Evolutionary conservation across 2,797 vertebrate genomes (phyloP), one percentile per base, ranked within the genome.

Genomic region (Sebastes umbrosus): DNA sequence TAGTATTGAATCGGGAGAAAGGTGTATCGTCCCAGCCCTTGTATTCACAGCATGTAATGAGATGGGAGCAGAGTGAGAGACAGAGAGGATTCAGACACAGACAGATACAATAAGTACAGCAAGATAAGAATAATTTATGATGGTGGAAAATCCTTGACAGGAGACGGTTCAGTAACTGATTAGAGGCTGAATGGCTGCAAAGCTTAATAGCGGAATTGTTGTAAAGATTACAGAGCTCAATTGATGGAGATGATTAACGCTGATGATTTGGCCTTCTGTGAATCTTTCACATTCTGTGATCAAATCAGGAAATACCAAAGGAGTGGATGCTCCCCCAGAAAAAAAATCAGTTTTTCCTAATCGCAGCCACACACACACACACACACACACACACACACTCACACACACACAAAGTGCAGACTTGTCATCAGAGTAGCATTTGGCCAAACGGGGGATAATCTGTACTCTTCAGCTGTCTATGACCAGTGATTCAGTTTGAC

Each of bases 401-500:
- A 6, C 52, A 32, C 34, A 67, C 60, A 58, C 43, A 34, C 52
- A 73, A 69, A 59, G 60, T 69, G 59, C 52, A 66, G 75, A 74
- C 71, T 75, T 75, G 77, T 90, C 84, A 84, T 77, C 88, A 77
- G 79, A 78, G 79, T 62, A 79, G 63, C 75, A 59, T 84, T 76
- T n/a, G 57, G 71, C 65, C 83, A 77, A 90, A 90, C 54, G 4
- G 57, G 25, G 74, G 73, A 91, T 92, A 90, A 93, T 94, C 90
- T 91, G 77, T 90, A 68, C 87, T 84, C 87, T 75, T 94, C 90
- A 83, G 69, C 72, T 84, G 86, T 86, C 90, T 89, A 57, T 87
- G 92, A 90, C 89, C 87, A 78, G 84, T 88, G 92, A 94, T 94
- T 93, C 85, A 84, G 77, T 89, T 88, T 94, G 94, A 94, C 93